Base-by-base conservation (phyloP, 2,888 invertebrate genomes). In the Drosophila hawaiiensis region DNA sequence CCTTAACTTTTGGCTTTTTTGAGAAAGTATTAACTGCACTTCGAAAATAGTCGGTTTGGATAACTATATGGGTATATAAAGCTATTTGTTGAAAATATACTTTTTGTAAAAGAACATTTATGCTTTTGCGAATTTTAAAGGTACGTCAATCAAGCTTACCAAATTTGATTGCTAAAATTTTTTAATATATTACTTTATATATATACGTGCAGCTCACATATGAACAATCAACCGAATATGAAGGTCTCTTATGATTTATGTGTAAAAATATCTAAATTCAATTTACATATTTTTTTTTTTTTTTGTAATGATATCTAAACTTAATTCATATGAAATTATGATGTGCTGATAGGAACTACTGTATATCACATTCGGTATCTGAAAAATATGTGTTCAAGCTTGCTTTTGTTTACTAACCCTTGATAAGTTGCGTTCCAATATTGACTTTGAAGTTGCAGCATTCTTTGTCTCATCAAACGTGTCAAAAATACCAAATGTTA, bases 401-500 rank as follows among this genome's bases (percentile, higher is more conserved):
- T 9, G 22, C 58, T 68, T 53, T 63, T 39, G 47, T 61, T 50
- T 43, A 53, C 60, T 60, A 60, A 47, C 54, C 67, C 75, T 76
- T 68, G 43, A 66, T 56, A 69, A 60, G 33, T 47, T 56, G 22
- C 10, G 39, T 29, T n/a, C 39, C 28, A 37, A 29, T 47, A 9
- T 58, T 39, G 33, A 14, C 79, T 75, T 76, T 76, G 78, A 79
- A 58, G 79, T 67, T 52, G 29, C 6, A 43, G 33, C 47, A 41
- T 60, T 63, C 41, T 41, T 63, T 60, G 41, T 12, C 54, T 28
- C 54, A 41, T 41, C 43, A 65, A 81, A 81, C 78, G 79, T 79
- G 78, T 68, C 67, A 31, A 10, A 66, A 75, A 78, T 78, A 56
- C 56, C n/a, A 77, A 74, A 75, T 64, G 47, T 1, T 59, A 62